These are phyloP conservation scores for Scotopteryx bipunctaria DNA, from an alignment of 2,888 invertebrate species.

Conservation along the genomic window DNA sequence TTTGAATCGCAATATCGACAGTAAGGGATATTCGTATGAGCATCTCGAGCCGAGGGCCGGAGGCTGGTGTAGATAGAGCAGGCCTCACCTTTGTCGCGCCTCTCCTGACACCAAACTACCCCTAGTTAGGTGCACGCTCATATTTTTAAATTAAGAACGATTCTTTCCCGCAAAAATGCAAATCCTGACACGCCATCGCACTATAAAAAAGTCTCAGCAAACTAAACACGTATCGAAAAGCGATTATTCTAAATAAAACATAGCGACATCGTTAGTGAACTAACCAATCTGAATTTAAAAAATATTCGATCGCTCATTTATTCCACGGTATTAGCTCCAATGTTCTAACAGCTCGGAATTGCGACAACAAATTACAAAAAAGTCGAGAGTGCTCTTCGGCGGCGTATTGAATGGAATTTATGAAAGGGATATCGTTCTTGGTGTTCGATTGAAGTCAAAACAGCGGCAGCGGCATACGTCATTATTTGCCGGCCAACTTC, in stretches of 20 bases:
- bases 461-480: constrained; percentile 33
- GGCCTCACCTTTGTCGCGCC: constrained; percentile 59
- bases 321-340: constrained; percentile 1
- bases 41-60: constrained; percentile 49
- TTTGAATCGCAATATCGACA: constrained; percentile 38
- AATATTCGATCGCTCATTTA: constrained; percentile 1
- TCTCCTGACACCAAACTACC: constrained; percentile 44
- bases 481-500: constrained; percentile 42
- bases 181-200: neutral
- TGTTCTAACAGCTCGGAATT: constrained; percentile 9
- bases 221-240: neutral
- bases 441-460: constrained; percentile 8
- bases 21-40: constrained; percentile 59
- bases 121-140: constrained; percentile 40
- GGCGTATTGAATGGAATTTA: constrained; percentile 13
- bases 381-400: neutral
- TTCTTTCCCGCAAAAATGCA: constrained; percentile 30
- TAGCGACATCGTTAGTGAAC: neutral
- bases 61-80: constrained; percentile 64
- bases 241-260: neutral
- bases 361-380: constrained; percentile 17
- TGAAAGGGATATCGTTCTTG: constrained; percentile 6
- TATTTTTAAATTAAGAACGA: constrained; percentile 46
- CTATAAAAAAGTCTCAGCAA: neutral
- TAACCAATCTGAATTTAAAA: constrained; percentile 8